These are phyloP conservation scores for Scrobipalpa atriplicella DNA, from an alignment of 2,888 invertebrate genomes.

Conservation along the genomic window DNA sequence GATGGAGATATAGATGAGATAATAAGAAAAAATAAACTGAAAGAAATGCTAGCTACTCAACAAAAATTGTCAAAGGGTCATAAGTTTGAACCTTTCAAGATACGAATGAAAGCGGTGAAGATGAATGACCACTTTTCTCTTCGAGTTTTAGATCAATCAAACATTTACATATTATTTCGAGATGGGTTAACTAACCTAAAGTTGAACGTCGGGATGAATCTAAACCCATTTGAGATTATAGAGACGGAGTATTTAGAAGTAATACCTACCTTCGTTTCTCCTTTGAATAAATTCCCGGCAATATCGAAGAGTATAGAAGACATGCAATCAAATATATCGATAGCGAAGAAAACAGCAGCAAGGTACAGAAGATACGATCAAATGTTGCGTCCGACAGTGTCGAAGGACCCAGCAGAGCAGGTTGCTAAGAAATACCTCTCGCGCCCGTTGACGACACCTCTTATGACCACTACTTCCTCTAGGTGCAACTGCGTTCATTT, in stretches of 20 bases:
- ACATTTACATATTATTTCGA: conserved; percentile 52
- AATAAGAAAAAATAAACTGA: conserved; percentile 42
- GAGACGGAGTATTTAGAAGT: conserved; percentile 41
- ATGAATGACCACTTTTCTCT: conserved; percentile 59
- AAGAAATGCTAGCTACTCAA: no score
- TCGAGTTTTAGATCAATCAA: conserved; percentile 54
- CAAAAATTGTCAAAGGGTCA: conserved; percentile 35
- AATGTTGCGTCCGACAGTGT: not conserved
- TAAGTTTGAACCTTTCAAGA: conserved; percentile 51
- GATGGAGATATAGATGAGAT: conserved; percentile 54
- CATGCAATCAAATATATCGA: not conserved
- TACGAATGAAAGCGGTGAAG: conserved; percentile 55
- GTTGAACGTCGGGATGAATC: conserved; percentile 60
- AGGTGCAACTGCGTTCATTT: not conserved
- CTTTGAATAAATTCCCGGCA: not conserved
- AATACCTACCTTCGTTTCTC: not conserved
- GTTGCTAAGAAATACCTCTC: not conserved
- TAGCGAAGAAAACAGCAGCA: not conserved
- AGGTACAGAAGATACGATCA: not conserved
- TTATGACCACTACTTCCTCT: not conserved
- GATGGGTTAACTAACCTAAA: conserved; percentile 46
- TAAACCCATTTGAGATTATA: conserved; percentile 64
- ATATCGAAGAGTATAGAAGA: not conserved
- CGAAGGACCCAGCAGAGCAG: not conserved
- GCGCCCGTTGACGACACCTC: not conserved